Base-by-base conservation (phyloP, 2,113 vertebrate species). In the Etia nguti region DNA sequence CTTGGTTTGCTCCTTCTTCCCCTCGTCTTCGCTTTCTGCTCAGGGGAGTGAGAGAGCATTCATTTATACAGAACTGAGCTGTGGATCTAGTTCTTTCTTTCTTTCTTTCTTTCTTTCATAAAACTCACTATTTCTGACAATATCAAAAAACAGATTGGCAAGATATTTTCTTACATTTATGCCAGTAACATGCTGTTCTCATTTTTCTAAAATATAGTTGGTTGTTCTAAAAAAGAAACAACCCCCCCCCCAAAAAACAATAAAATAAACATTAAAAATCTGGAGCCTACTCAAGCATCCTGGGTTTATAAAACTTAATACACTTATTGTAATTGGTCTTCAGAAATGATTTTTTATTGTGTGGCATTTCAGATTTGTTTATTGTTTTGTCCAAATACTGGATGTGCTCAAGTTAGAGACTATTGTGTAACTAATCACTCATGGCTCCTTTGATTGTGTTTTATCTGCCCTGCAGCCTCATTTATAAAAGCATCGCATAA, bases 401-500 rank as follows among this genome's bases (percentile, higher is more conserved):
- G 91, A 89, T 82, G 82, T 84, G 88, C 89, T 89, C 80, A 91
- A 90, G 88, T 92, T 86, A n/a, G 86, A 86, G 60, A 92, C 85
- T 81, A 87, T 92, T 93, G 88, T 92, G 89, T 90, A 86, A 92
- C 80, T 88, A 89, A 93, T 94, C 88, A 86, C 75, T 93, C 83
- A 86, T 77, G 92, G 75, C 88, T 89, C 68, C 65, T 93, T 93
- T 90, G 86, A 94, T 84, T 56, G 13, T 29, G 84, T 88, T 92
- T 86, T 85, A 91, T 93, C 92, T 91, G 89, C 90, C 62, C 88
- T 1, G 26, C 31, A 24, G 91, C 81, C 88, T 94, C 88, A 90
- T 94, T 94, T 92, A 83, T 82, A 70, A 92, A 90, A 90, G 79
- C 24, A 12, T 87, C 68, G 57, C 92, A 85, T 87, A 89, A 90